Evolutionary conservation across 2,113 vertebrate species (phyloP), one percentile per base, ranked within the genome.

Genomic region (Piaya cayana): DNA sequence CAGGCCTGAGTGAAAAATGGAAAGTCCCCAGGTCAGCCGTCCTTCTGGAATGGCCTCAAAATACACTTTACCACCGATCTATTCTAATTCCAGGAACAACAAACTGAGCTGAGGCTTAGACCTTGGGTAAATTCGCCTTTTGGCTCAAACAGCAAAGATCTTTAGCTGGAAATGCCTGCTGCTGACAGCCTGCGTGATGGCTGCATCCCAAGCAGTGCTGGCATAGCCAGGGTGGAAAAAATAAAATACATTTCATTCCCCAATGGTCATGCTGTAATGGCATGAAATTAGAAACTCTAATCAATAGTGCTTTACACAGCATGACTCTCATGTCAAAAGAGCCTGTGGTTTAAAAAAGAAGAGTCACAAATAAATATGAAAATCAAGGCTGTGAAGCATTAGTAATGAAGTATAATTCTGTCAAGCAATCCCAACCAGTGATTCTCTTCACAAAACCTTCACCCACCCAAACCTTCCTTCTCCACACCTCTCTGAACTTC

Each of bases 241-340:
- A 96, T 88, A 95, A 97, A 98, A 96, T 87, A 79, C 86, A 97
- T 98, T 97, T 96, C 95, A 97, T 98, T 98, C 96, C 96, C 93
- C 94, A 94, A 86, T 95, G 97, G 96, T 97, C 97, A 97, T 96
- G 97, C 97, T 97, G 96, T 94, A 97, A 97, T 97, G 97, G 96
- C 96, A 98, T 97, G 97, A 98, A 97, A 98, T 98, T 98, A 97
- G 97, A 98, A 98, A 98, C 95, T 97, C 95, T 97, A 98, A 98
- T 98, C 98, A 98, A 97, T 98, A 96, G 97, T 19, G 93, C 97
- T 98, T 97, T 97, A 94, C 97, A 89, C 96, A 97, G 97, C 97
- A 97, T 95, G 98, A 96, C 96, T 97, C 92, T 95, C 92, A 65
- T 96, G 97, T 97, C 94, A 97, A 97, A 97, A 92, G 96, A 94